A percentile compares a stretch with the other conserved stretches of the same genome.
Conservation (phyloP, 2,888 invertebrate genomes). For the Tetragonula carbonaria region DNA sequence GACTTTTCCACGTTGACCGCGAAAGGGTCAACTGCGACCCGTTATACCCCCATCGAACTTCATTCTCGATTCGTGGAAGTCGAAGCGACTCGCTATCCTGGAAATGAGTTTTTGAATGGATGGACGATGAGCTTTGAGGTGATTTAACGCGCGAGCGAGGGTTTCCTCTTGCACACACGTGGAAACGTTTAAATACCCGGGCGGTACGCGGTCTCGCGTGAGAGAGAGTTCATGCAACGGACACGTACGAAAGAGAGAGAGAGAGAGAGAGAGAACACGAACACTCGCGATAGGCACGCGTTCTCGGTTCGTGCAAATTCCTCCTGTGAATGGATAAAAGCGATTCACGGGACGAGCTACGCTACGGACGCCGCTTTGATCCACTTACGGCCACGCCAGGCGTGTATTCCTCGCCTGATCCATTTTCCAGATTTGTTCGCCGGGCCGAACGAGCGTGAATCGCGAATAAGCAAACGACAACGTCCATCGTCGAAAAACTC, state of each 20-base stretch:
- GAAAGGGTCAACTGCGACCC: too few species aligned
- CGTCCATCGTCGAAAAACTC: neutral
- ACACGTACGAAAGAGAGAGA: neutral
- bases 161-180: neutral
- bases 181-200: neutral
- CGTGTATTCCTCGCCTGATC: slow-evolving; percentile 5
- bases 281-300: slow-evolving; percentile 19
- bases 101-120: neutral
- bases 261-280: neutral
- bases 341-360: slow-evolving; percentile 41
- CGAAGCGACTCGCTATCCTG: neutral
- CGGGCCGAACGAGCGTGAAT: neutral
- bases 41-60: neutral
- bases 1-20: too few species aligned
- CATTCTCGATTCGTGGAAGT: neutral
- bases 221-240: neutral
- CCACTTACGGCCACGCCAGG: slow-evolving; percentile 34
- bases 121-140: neutral
- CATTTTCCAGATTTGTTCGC: slow-evolving; percentile 19
- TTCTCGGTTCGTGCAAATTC: slow-evolving; percentile 40
- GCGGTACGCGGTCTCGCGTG: neutral
- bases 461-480: neutral
- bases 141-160: neutral
- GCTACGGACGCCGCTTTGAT: slow-evolving; percentile 47
- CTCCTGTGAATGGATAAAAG: slow-evolving; percentile 54